Conservation (phyloP, 2,113 vertebrate genomes). For the Sinosuthora webbiana region DNA sequence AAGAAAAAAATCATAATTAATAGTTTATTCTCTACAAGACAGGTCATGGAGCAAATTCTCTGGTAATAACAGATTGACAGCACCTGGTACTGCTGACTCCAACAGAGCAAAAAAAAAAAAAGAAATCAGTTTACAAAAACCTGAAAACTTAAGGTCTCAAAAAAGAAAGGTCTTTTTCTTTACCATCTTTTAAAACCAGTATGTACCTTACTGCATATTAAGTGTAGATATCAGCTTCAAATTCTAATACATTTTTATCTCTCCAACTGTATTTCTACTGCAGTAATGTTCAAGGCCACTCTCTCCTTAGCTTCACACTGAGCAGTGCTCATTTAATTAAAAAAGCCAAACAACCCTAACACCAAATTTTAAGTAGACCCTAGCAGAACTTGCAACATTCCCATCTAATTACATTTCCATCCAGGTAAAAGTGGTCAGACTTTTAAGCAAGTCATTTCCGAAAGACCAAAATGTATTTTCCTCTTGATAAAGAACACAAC, state of each 20-base stretch:
- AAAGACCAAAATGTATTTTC: neutral
- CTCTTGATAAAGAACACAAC: neutral
- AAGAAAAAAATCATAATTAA: conserved; percentile 49
- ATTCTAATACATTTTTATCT: neutral
- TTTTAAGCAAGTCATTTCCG: neutral
- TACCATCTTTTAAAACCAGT: neutral
- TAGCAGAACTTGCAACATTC: neutral
- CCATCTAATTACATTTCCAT: neutral
- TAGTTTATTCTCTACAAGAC: conserved; percentile 1
- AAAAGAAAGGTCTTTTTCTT: neutral
- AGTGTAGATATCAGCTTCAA: neutral
- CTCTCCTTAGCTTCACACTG: neutral
- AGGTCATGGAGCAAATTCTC: conserved; percentile 29
- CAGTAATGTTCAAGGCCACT: neutral
- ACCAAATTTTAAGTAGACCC: neutral
- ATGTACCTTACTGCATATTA: neutral
- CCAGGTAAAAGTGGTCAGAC: neutral
- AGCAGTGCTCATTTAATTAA: neutral
- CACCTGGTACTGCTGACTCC: neutral
- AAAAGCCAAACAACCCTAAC: neutral
- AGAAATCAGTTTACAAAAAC: neutral
- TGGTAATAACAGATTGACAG: conserved; percentile 50
- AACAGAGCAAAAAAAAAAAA: neutral
- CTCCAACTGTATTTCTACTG: neutral
- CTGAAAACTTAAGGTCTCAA: neutral